Conservation (phyloP, 2,888 invertebrate species). For the Rhopalosiphum nymphaeae region DNA sequence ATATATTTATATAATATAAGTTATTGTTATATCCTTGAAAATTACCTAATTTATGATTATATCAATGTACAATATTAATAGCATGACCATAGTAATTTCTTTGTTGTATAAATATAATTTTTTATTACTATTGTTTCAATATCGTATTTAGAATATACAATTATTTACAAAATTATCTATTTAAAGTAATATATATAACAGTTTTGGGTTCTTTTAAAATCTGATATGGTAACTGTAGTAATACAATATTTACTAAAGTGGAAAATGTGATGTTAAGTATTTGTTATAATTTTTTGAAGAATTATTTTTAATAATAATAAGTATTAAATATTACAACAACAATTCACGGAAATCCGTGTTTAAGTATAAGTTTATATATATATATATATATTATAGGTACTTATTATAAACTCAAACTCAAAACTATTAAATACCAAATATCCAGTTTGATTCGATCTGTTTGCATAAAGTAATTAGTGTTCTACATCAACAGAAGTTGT, state of each 20-base stretch:
- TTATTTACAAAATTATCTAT: background rate
- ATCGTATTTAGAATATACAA: background rate
- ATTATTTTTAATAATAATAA: background rate
- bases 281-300: background rate
- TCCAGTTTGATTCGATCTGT: background rate
- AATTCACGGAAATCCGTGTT: background rate
- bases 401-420: background rate
- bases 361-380: background rate
- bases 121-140: background rate
- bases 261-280: background rate
- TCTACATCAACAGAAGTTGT: background rate
- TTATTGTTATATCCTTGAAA: conserved; percentile 13
- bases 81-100: background rate
- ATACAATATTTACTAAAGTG: no score
- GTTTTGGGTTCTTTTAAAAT: background rate
- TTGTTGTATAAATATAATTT: background rate
- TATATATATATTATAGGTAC: background rate
- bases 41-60: background rate
- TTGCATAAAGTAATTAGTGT: background rate
- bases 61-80: background rate
- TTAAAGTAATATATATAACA: background rate
- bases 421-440: background rate
- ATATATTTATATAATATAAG: background rate
- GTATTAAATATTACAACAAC: background rate
- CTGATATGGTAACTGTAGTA: background rate